Evolutionary conservation across 2,888 invertebrate species (phyloP), one percentile per base, ranked within the genome.

Genomic region (Spodoptera picta): DNA sequence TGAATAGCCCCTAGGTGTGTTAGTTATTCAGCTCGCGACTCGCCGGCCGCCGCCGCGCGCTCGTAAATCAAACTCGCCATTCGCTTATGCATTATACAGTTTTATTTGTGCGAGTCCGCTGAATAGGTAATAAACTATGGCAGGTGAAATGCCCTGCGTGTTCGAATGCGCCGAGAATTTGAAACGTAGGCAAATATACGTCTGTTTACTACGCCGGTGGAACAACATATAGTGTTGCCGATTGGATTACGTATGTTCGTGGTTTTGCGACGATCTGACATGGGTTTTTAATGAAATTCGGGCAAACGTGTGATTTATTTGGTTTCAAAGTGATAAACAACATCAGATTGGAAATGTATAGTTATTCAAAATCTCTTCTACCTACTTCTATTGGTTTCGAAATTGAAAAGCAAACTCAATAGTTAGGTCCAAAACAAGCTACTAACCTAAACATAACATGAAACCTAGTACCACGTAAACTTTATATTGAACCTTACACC

Each of bases 41-140:
- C 75, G 76, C 75, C 79, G 83, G 79, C 85, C 82, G 83, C 77
- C 86, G 83, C 86, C 85, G 86, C 86, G 79, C 87, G 84, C 89
- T 90, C 93, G 92, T 95, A 95, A 95, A 94, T 95, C 94, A 94
- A 93, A 94, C 93, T 91, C 91, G 89, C 92, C 91, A 92, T 92
- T 92, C 93, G 94, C 93, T 92, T 94, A 94, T 95, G 92, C 93
- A 95, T 94, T 95, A 94, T 94, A 95, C 93, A 95, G 94, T 95
- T 94, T 95, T 95, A 95, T 95, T 95, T 94, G 94, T 93, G 90
- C 92, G 91, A 93, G 91, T 90, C 89, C 89, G 91, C 89, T 94
- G 94, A 94, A 94, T 94, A 93, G 93, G 92, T 94, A 92, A 94
- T 93, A 94, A 93, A 93, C 91, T 92, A 90, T 92, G 89, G 90